These are phyloP conservation scores for Hapalemur alaotrensis DNA, from an alignment of 2,797 vertebrate genomes.

Conservation along the genomic window DNA sequence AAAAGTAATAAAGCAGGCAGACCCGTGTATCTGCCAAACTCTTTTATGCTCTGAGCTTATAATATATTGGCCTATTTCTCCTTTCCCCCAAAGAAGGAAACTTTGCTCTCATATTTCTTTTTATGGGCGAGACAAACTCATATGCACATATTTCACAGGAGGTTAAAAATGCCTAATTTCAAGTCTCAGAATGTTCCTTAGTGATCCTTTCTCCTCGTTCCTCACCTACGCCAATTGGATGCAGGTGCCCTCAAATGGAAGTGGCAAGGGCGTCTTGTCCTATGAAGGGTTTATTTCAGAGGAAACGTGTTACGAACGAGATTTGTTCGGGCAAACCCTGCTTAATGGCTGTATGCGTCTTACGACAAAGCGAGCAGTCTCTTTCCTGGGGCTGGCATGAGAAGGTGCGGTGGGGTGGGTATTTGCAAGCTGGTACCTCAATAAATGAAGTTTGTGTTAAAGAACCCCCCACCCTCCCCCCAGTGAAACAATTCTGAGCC, in stretches of 20 bases:
- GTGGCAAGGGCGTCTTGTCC: background rate
- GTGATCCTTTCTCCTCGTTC: background rate
- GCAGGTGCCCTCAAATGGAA: background rate
- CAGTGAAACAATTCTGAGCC: background rate
- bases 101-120: conserved; percentile 57
- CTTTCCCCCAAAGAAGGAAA: conserved; percentile 39
- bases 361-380: background rate
- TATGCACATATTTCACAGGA: conserved; percentile 22
- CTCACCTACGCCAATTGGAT: background rate
- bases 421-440: background rate
- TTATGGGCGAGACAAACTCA: conserved; percentile 7
- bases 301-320: background rate
- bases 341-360: background rate
- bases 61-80: conserved; percentile 21
- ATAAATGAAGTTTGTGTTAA: background rate
- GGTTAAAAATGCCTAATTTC: conserved; percentile 34
- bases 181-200: background rate
- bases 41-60: conserved; percentile 59
- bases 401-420: background rate
- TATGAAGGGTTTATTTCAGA: background rate
- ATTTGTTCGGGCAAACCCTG: background rate
- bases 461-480: background rate
- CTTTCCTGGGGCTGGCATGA: background rate
- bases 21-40: conserved; percentile 68
- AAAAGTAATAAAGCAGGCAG: conserved; percentile 73